Evolutionary conservation across 2,113 vertebrate species (phyloP).

Genomic region (Ceyx margarethae): DNA sequence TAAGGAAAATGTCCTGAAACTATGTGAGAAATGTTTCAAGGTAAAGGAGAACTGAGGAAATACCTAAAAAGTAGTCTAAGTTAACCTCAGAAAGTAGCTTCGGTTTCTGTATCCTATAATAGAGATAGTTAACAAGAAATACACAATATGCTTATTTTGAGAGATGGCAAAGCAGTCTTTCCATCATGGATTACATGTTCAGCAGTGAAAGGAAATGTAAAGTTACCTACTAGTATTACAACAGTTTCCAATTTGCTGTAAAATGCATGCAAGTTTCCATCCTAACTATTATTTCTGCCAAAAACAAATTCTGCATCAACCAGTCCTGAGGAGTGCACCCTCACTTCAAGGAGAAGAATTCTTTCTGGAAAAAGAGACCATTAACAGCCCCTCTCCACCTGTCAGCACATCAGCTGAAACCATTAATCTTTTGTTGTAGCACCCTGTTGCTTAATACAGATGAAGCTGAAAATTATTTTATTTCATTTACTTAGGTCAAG

Average conservation of each 20-base stretch:
- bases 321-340: not conserved
- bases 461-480: not conserved
- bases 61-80: not conserved
- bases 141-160: not conserved
- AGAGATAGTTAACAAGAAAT: not conserved
- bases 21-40: not conserved
- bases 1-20: not conserved
- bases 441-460: not conserved
- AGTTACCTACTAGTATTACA: not conserved
- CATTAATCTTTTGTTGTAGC: not conserved
- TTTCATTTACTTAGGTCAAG: not conserved
- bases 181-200: not conserved
- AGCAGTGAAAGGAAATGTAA: conserved; percentile 5
- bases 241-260: not conserved
- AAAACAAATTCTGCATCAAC: conserved; percentile 33
- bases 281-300: not conserved
- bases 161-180: not conserved
- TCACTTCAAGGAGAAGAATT: conserved; percentile 18
- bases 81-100: not conserved
- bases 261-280: not conserved
- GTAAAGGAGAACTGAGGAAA: not conserved
- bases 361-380: conserved; percentile 16
- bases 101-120: not conserved
- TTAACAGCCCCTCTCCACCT: not conserved
- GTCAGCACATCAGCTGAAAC: not conserved